These are phyloP conservation scores for Lissocephala sabroskyi DNA, from an alignment of 2,888 invertebrate species.

Conservation along the genomic window DNA sequence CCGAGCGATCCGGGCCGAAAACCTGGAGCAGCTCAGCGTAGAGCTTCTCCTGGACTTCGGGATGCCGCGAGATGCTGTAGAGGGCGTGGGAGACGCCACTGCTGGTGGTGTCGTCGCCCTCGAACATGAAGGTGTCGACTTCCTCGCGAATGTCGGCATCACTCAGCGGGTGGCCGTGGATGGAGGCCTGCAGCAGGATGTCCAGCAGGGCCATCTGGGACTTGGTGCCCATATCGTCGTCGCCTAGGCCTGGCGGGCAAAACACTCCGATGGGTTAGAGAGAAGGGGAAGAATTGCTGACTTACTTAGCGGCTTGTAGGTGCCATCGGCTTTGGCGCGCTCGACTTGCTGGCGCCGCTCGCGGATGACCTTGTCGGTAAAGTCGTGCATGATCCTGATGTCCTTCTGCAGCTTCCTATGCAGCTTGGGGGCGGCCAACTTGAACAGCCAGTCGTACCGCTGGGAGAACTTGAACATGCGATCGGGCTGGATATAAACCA, in stretches of 20 bases:
- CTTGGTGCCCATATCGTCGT: constrained; percentile 72
- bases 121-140: constrained; percentile 83
- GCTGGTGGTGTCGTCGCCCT: constrained; percentile 69
- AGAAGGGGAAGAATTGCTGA: constrained; percentile 3
- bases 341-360: constrained; percentile 43
- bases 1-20: constrained; percentile 36
- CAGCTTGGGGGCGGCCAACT: constrained; percentile 35
- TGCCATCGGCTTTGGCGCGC: constrained; percentile 42
- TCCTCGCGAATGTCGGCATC: constrained; percentile 78
- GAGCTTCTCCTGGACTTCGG: constrained; percentile 47
- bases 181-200: constrained; percentile 75
- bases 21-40: constrained; percentile 48
- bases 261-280: no score
- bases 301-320: constrained; percentile 39
- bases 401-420: constrained; percentile 33
- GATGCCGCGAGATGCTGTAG: constrained; percentile 49
- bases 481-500: constrained; percentile 47
- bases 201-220: constrained; percentile 79
- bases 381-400: constrained; percentile 52
- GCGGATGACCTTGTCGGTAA: constrained; percentile 56
- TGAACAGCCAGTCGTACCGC: constrained; percentile 53
- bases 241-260: constrained; percentile 39
- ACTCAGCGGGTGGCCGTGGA: constrained; percentile 75
- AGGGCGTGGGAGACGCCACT: constrained; percentile 56
- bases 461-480: constrained; percentile 53